phyloP scores from a whole-genome alignment of 2,888 invertebrate genomes.

The Monoplex corrugatus region DNA sequence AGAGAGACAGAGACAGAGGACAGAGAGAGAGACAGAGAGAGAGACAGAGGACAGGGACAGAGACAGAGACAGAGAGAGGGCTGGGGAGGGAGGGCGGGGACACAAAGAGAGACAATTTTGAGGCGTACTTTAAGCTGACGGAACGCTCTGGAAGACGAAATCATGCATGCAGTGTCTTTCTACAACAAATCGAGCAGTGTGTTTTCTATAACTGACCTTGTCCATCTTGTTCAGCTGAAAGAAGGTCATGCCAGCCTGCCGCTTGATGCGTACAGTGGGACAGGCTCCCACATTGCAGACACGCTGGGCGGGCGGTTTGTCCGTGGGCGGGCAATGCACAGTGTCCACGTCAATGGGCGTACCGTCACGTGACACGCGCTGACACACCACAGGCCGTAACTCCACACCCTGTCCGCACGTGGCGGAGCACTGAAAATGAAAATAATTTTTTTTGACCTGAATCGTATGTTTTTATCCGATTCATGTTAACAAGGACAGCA shows the following conservation, averaged over 20 bases:
- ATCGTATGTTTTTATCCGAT: no score
- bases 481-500: no score
- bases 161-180: no score
- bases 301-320: slow-evolving; percentile 64
- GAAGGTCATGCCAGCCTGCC: slow-evolving; percentile 67
- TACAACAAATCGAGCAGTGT: no score
- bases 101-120: neutral
- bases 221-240: slow-evolving; percentile 72
- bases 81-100: neutral
- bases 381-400: slow-evolving; percentile 90
- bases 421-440: slow-evolving; percentile 92
- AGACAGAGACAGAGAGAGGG: neutral
- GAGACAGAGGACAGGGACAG: neutral
- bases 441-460: no score
- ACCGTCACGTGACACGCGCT: slow-evolving; percentile 71
- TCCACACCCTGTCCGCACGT: slow-evolving; percentile 93
- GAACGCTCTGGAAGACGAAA: no score
- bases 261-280: slow-evolving; percentile 67
- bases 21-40: neutral
- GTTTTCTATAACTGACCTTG: no score
- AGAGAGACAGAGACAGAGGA: neutral
- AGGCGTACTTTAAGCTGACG: no score
- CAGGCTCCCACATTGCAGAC: slow-evolving; percentile 68
- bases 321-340: slow-evolving; percentile 65
- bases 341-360: slow-evolving; percentile 63